phyloP scores from a whole-genome alignment of 2,113 vertebrate genomes.

The Taurulus bubalis region DNA sequence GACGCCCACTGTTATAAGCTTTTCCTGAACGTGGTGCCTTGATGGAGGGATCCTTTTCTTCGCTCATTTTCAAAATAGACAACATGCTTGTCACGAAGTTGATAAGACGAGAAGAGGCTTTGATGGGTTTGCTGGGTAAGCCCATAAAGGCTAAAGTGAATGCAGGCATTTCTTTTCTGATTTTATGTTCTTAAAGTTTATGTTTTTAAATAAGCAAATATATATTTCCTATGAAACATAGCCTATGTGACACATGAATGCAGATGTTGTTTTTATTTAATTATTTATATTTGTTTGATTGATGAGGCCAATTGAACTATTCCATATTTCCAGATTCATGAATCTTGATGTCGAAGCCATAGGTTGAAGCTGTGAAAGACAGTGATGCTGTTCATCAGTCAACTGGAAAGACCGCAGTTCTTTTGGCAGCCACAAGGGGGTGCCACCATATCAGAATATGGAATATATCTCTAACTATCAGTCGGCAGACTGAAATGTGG shows the following conservation, averaged over 20 bases:
- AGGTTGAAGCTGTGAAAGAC: not conserved
- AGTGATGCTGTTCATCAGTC: not conserved
- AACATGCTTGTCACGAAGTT: not conserved
- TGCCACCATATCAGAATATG: slow-evolving; percentile 26
- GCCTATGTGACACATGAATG: not conserved
- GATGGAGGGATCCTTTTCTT: not conserved
- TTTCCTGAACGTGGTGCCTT: not conserved
- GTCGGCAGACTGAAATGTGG: not conserved
- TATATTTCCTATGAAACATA: not conserved
- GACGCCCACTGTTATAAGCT: not conserved
- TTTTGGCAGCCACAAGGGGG: slow-evolving; percentile 52
- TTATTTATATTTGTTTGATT: slow-evolving; percentile 24
- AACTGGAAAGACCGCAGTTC: slow-evolving; percentile 18
- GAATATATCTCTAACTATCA: slow-evolving; percentile 7
- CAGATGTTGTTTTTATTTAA: not conserved
- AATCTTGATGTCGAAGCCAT: not conserved
- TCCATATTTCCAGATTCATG: slow-evolving; percentile 5
- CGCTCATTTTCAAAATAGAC: not conserved
- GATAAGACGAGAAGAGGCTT: not conserved
- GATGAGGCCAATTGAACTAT: not conserved
- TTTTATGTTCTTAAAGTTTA: not conserved
- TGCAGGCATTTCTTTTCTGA: not conserved
- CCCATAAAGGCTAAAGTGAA: not conserved
- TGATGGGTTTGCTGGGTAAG: not conserved
- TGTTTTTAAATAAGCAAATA: not conserved